A percentile compares a stretch with the other conserved stretches of the same genome.
Evolutionary conservation across 2,113 vertebrate genomes (phyloP).

Genomic region (Catharus fuscescens): DNA sequence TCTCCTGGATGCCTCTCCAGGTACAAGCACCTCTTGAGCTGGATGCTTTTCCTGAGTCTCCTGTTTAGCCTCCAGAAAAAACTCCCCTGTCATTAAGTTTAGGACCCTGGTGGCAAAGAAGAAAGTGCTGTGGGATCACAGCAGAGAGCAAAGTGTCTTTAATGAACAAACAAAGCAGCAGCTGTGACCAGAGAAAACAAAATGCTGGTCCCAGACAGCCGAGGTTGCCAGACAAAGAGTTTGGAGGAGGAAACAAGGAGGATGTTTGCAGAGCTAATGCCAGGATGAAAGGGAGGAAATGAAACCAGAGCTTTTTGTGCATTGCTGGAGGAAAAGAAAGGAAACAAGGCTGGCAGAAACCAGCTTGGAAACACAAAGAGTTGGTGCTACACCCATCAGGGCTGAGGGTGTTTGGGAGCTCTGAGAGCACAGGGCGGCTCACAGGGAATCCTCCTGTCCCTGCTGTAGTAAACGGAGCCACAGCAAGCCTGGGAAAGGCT

Average conservation of each 20-base stretch:
- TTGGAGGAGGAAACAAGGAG: background rate
- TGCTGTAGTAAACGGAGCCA: background rate
- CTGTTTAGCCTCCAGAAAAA: background rate
- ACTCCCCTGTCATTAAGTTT: conserved; percentile 19
- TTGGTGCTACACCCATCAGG: background rate
- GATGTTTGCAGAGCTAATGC: conserved; percentile 39
- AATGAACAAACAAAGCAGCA: conserved; percentile 21
- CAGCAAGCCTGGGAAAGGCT: background rate
- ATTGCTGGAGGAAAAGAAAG: background rate
- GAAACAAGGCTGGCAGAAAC: background rate
- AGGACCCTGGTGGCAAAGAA: background rate
- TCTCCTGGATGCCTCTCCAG: conserved; percentile 17
- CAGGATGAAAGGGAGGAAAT: conserved; percentile 39
- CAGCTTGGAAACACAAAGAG: background rate
- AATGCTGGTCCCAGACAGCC: conserved; percentile 8
- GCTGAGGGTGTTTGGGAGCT: background rate
- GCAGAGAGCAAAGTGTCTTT: conserved; percentile 7
- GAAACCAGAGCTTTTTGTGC: conserved; percentile 21
- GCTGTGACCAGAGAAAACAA: background rate
- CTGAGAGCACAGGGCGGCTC: background rate
- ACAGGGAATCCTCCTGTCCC: background rate
- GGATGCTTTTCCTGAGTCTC: background rate
- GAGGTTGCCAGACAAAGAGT: background rate
- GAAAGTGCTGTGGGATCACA: conserved; percentile 18
- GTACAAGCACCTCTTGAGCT: conserved; percentile 45